These are phyloP conservation scores for Puntigrus tetrazona DNA, from an alignment of 2,113 vertebrate species.

Conservation along the genomic window DNA sequence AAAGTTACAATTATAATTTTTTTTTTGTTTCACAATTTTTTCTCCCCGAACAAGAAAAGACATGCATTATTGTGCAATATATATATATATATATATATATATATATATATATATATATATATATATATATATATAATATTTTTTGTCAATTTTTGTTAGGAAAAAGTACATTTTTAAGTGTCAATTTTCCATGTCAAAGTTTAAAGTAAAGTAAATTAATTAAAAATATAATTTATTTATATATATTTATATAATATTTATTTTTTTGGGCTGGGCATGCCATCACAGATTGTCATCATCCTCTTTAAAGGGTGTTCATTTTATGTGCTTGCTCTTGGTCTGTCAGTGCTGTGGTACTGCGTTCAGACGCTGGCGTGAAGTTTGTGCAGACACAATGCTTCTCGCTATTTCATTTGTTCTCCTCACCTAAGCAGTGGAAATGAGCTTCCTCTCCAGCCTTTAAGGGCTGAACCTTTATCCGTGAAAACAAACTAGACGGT, in stretches of 20 bases:
- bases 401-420: conserved; percentile 65
- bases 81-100: too few relatives aligned
- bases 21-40: too few relatives aligned
- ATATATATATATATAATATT: too few relatives aligned
- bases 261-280: background rate
- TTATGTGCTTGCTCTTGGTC: conserved; percentile 73
- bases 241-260: too few relatives aligned
- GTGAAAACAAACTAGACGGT: conserved; percentile 55
- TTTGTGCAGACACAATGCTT: conserved; percentile 60
- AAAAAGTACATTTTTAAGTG: background rate
- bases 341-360: conserved; percentile 69
- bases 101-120: too few relatives aligned
- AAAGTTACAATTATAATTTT: background rate
- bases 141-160: too few relatives aligned
- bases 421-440: conserved; percentile 60
- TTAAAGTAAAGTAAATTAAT: too few relatives aligned
- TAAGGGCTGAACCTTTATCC: conserved; percentile 54
- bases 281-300: conserved; percentile 14
- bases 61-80: too few relatives aligned
- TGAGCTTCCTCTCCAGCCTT: conserved; percentile 66
- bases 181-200: background rate
- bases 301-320: conserved; percentile 71
- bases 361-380: conserved; percentile 10
- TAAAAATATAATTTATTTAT: too few relatives aligned
- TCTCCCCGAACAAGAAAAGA: too few relatives aligned